A percentile compares a stretch with the other conserved stretches of the same genome.
Conservation (phyloP, 2,888 invertebrate genomes). For the Tenthredo mesomela region DNA sequence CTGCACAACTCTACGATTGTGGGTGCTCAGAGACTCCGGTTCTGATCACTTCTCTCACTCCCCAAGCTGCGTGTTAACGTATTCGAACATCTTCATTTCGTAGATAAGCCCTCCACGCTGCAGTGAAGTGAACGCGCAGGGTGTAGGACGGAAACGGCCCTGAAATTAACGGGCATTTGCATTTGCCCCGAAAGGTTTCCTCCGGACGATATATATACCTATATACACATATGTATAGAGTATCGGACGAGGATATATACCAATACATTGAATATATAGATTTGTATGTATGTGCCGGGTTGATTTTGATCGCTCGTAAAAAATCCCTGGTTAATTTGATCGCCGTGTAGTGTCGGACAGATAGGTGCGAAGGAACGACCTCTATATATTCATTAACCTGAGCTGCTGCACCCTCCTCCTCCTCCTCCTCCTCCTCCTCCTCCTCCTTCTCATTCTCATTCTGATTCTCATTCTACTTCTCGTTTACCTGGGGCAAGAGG, state of each 20-base stretch:
- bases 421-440: neutral
- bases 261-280: neutral
- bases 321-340: conserved; percentile 46
- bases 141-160: conserved; percentile 1
- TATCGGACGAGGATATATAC: neutral
- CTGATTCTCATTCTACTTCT: neutral
- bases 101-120: neutral
- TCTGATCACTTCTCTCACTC: neutral
- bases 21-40: neutral
- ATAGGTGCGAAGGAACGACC: conserved; percentile 46
- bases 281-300: neutral
- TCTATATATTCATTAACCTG: conserved; percentile 41
- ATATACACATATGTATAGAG: neutral
- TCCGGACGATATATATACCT: neutral
- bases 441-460: neutral
- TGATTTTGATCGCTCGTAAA: conserved; percentile 52
- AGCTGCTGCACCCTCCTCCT: conserved; percentile 4
- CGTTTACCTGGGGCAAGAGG: neutral
- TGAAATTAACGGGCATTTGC: conserved; percentile 43
- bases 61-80: conserved; percentile 6
- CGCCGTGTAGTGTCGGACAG: conserved; percentile 30
- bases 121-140: neutral
- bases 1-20: neutral
- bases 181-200: neutral
- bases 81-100: conserved; percentile 41